phyloP scores from a whole-genome alignment of 2,797 vertebrate species.

The Lophius americanus region DNA sequence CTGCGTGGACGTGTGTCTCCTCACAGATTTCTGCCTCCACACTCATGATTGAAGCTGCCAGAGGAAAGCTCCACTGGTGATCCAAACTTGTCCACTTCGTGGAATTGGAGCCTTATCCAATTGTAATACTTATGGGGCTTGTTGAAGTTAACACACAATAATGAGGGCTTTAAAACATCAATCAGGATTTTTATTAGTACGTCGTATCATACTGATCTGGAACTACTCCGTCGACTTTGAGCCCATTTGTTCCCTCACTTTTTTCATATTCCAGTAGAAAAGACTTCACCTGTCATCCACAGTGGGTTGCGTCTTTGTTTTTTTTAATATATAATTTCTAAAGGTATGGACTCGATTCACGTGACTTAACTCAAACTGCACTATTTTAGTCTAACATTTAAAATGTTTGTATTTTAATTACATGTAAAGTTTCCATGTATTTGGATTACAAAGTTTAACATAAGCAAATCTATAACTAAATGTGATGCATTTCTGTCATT shows the following conservation, averaged over 20 bases:
- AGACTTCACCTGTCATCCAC: no score
- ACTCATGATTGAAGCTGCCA: slow-evolving; percentile 4
- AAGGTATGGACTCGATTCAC: no score
- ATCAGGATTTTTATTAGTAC: background rate
- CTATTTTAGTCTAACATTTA: no score
- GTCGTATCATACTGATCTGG: background rate
- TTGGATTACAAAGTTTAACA: no score
- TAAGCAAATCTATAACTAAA: no score
- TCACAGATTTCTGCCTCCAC: slow-evolving; percentile 20
- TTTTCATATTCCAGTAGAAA: no score
- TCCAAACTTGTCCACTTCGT: slow-evolving; percentile 19
- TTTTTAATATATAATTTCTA: background rate
- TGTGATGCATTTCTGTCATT: no score
- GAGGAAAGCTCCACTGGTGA: slow-evolving; percentile 15
- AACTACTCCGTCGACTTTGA: background rate
- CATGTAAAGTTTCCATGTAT: no score
- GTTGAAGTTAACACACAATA: slow-evolving; percentile 11
- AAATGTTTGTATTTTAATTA: no score
- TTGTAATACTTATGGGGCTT: background rate
- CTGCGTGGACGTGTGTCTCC: slow-evolving; percentile 34
- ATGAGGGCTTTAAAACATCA: background rate
- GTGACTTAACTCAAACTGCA: no score
- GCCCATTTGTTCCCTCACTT: no score
- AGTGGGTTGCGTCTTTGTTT: no score
- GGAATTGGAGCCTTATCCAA: slow-evolving; percentile 3